Evolutionary conservation across 2,888 invertebrate species (phyloP).

Genomic region (Neria commutata): DNA sequence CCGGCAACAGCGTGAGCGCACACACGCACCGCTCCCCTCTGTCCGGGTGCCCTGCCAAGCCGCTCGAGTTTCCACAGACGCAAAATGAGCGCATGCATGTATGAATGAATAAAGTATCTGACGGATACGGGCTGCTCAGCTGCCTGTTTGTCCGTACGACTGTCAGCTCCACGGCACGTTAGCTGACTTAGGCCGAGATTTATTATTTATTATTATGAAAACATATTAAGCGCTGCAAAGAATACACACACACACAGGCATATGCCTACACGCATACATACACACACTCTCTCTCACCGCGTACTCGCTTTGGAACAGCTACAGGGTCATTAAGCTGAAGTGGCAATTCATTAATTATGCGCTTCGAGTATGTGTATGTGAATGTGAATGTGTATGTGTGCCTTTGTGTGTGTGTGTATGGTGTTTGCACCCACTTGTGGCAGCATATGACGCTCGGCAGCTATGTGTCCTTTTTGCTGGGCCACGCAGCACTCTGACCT

Average conservation of each 20-base stretch:
- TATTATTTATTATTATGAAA: conserved; percentile 20
- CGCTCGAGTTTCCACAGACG: not conserved
- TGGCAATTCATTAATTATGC: conserved; percentile 58
- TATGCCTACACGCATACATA: conserved; percentile 15
- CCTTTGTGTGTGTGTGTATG: not conserved
- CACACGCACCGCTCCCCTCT: not conserved
- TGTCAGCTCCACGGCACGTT: too few species aligned
- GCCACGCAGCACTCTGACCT: too few species aligned
- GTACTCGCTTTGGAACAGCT: conserved; percentile 41
- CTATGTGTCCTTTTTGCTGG: too few species aligned
- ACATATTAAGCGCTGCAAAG: conserved; percentile 1
- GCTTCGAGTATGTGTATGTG: not conserved
- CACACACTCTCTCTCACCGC: conserved; percentile 8
- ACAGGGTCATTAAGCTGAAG: conserved; percentile 58
- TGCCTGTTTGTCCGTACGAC: too few species aligned
- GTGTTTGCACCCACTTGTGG: too few species aligned
- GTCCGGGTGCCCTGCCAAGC: not conserved
- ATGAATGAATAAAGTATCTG: too few species aligned
- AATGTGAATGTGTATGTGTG: not conserved
- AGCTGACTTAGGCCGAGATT: conserved; percentile 4
- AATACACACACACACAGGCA: conserved; percentile 22
- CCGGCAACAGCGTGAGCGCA: not conserved
- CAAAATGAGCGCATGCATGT: not conserved
- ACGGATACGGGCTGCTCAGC: too few species aligned
- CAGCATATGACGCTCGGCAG: too few species aligned